These are phyloP conservation scores for Barypeithes pellucidus DNA, from an alignment of 2,888 invertebrate genomes.

Conservation along the genomic window DNA sequence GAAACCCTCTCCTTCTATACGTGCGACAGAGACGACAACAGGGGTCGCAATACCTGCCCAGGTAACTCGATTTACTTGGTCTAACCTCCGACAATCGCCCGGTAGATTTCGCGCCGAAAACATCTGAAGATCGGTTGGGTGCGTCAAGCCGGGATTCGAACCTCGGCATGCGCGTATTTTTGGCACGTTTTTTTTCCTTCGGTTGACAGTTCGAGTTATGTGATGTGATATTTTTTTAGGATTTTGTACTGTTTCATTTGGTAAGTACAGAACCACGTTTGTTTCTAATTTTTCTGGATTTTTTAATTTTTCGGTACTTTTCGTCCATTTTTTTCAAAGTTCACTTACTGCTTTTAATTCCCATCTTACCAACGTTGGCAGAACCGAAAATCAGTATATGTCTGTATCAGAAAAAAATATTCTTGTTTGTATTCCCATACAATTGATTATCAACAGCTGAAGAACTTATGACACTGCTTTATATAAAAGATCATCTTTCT, in stretches of 20 bases:
- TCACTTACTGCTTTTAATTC: too few relatives aligned
- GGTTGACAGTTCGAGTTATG: constrained; percentile 28
- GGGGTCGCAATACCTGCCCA: constrained; percentile 51
- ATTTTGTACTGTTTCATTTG: constrained; percentile 18
- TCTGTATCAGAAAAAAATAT: too few relatives aligned
- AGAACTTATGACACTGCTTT: too few relatives aligned
- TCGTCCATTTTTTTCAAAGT: too few relatives aligned
- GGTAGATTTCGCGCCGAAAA: constrained; percentile 54
- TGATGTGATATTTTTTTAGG: constrained; percentile 29
- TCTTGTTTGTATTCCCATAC: too few relatives aligned
- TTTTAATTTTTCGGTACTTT: too few relatives aligned
- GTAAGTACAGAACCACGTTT: too few relatives aligned
- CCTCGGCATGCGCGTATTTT: constrained; percentile 28
- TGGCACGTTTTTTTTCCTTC: not conserved
- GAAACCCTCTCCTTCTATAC: not conserved
- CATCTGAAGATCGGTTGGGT: constrained; percentile 35
- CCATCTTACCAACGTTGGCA: too few relatives aligned
- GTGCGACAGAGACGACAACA: constrained; percentile 26
- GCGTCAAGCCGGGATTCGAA: constrained; percentile 23
- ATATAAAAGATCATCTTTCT: too few relatives aligned
- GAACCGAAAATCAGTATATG: too few relatives aligned
- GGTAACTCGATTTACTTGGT: constrained; percentile 46
- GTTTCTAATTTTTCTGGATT: too few relatives aligned
- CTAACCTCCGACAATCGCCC: constrained; percentile 50
- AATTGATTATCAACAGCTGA: too few relatives aligned